Conservation (phyloP, 2,888 invertebrate genomes). For the Lepidochrysops patricia region DNA sequence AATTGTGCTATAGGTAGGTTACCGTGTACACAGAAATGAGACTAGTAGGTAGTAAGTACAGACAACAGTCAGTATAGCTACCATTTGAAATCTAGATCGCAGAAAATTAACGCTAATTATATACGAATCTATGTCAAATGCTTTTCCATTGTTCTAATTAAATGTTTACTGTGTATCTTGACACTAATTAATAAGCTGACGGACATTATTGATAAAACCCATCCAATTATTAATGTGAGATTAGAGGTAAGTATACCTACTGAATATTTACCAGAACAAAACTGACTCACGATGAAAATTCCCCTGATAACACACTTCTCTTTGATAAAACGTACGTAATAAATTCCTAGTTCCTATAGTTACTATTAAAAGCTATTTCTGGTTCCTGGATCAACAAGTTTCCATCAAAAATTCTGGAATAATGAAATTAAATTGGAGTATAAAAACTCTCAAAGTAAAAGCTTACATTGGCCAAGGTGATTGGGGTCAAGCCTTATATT, state of each 20-base stretch:
- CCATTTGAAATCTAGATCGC: slow-evolving; percentile 12
- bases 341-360: no score
- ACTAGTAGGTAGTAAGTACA: slow-evolving; percentile 1
- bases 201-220: not conserved
- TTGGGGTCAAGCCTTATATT: not conserved
- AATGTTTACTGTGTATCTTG: not conserved
- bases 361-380: no score
- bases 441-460: not conserved
- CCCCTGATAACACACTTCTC: not conserved
- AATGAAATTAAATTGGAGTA: no score
- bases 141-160: slow-evolving; percentile 4
- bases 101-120: slow-evolving; percentile 7
- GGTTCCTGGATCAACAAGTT: no score
- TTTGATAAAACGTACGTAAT: not conserved
- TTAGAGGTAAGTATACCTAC: no score
- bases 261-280: not conserved
- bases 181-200: not conserved
- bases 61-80: not conserved
- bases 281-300: not conserved
- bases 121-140: not conserved
- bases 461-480: no score
- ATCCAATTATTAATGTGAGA: no score
- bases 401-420: no score
- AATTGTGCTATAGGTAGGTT: not conserved
- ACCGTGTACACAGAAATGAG: not conserved